Percentiles rank a stretch among this genome's conserved stretches.
Conservation (phyloP, 2,113 vertebrate genomes). For the Danio rerio region GRCz12tu NC_133176.1:25002501-25003000, state of each 20-base stretch:
- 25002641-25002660: conserved; percentile 99
- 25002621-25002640: conserved; percentile 99
- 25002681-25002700: conserved; percentile 95
- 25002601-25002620: conserved; percentile 85
- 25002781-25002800: background rate
- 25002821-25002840: background rate
- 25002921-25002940: conserved; percentile 4
- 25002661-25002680: conserved; percentile 97
- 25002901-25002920: background rate
- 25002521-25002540: conserved; percentile 52
- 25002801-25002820: conserved; percentile 7
- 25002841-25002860: background rate
- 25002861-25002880: background rate
- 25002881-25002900: conserved; percentile 1
- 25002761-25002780: conserved; percentile 13
- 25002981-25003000: conserved; percentile 45
- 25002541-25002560: conserved; percentile 83
- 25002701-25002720: conserved; percentile 87
- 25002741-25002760: background rate
- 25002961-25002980: conserved; percentile 31
- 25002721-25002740: background rate
- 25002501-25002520: conserved; percentile 8
- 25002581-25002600: conserved; percentile 88
- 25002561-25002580: conserved; percentile 93
- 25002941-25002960: conserved; percentile 31